Conservation (phyloP, 2,113 vertebrate genomes). For the Ctenodactylus gundi region DNA sequence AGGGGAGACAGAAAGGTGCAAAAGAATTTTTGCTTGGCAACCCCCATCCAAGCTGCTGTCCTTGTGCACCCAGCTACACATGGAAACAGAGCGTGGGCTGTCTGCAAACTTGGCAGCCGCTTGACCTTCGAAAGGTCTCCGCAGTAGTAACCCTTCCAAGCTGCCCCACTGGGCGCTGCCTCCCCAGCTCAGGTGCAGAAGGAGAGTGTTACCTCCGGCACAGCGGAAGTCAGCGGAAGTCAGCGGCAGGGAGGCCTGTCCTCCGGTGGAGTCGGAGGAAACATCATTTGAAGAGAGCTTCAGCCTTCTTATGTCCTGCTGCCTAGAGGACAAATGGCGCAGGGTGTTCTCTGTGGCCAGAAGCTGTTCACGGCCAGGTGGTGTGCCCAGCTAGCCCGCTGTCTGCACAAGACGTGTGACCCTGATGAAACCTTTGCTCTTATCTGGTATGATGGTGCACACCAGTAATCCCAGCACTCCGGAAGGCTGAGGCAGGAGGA, state of each 20-base stretch:
- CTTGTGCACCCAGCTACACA: not conserved
- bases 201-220: not conserved
- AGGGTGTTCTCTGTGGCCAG: not conserved
- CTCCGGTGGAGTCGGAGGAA: not conserved
- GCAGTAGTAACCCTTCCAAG: not conserved
- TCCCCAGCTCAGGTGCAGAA: not conserved
- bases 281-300: not conserved
- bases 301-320: not conserved
- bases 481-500: not conserved
- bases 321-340: not conserved
- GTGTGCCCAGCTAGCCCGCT: not conserved
- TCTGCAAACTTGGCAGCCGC: not conserved
- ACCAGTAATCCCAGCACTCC: not conserved
- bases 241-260: not conserved
- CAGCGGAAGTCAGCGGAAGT: not conserved
- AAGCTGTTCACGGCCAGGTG: not conserved
- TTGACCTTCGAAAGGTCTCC: not conserved
- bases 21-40: conserved; percentile 21
- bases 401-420: not conserved
- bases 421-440: not conserved
- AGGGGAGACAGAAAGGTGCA: not conserved
- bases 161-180: not conserved
- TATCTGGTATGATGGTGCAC: not conserved
- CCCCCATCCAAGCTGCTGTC: not conserved
- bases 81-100: not conserved